Percentiles rank a stretch among this genome's conserved stretches.
Evolutionary conservation across 2,113 vertebrate genomes (phyloP).

Genomic region (Callaeas wilsoni): DNA sequence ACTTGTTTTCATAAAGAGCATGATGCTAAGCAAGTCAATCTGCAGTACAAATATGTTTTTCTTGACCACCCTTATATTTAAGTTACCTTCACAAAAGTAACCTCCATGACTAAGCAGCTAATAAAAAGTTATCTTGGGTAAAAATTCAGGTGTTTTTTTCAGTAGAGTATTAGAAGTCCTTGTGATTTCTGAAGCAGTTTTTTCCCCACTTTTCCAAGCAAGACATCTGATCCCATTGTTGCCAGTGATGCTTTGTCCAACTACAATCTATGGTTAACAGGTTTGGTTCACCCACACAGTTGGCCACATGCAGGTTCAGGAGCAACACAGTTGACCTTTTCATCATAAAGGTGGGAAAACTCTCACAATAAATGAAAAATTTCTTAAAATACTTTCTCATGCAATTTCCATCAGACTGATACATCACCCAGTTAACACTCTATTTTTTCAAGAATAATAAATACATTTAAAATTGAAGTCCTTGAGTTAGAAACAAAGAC

Average conservation of each 20-base stretch:
- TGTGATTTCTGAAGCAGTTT: not conserved
- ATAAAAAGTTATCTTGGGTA: not conserved
- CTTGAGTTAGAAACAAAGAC: not conserved
- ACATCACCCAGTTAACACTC: not conserved
- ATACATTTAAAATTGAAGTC: not conserved
- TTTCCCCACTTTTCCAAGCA: not conserved
- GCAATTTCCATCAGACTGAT: not conserved
- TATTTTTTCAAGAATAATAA: not conserved
- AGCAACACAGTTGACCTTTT: not conserved
- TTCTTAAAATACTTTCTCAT: not conserved
- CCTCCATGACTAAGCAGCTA: not conserved
- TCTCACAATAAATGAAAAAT: not conserved
- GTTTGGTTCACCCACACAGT: not conserved
- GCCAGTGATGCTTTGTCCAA: not conserved
- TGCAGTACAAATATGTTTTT: not conserved
- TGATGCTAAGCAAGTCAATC: not conserved
- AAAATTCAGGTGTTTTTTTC: not conserved
- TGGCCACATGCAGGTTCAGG: not conserved
- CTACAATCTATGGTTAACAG: not conserved
- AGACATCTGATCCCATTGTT: not conserved
- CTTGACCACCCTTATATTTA: not conserved
- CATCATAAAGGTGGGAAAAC: not conserved
- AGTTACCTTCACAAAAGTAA: not conserved
- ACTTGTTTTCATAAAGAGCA: not conserved
- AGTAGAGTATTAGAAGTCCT: not conserved